A percentile compares a stretch with the other conserved stretches of the same genome.
These are phyloP conservation scores for Nomada goodeniana DNA, from an alignment of 2,888 invertebrate species.

Conservation along the genomic window DNA sequence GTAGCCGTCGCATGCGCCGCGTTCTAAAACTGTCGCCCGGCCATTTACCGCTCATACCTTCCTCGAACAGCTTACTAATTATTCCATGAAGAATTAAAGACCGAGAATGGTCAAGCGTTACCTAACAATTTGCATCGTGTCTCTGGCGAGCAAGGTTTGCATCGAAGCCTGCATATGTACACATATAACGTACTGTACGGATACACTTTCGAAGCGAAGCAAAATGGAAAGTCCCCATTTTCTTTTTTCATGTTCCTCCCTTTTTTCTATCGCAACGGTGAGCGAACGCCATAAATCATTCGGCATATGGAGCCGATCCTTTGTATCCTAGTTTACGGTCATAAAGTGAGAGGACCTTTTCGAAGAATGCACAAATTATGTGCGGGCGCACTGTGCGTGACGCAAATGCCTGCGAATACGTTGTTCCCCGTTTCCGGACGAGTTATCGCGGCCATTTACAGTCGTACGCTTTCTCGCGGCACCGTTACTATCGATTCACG, in stretches of 20 bases:
- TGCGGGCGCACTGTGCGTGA: constrained; percentile 45
- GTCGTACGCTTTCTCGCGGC: constrained; percentile 43
- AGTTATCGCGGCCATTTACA: constrained; percentile 40
- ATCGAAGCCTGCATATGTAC: background rate
- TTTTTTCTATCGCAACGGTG: background rate
- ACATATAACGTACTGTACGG: background rate
- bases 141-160: constrained; percentile 2
- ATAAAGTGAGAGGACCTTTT: constrained; percentile 26
- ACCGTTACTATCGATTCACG: constrained; percentile 39
- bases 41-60: background rate
- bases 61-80: background rate
- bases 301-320: constrained; percentile 35
- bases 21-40: background rate
- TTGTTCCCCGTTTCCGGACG: constrained; percentile 50
- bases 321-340: constrained; percentile 33
- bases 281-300: constrained; percentile 26
- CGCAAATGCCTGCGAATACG: constrained; percentile 41
- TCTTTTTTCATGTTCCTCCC: background rate
- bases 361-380: constrained; percentile 50
- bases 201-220: background rate
- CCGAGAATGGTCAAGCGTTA: background rate
- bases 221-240: constrained; percentile 2
- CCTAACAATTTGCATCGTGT: constrained; percentile 2
- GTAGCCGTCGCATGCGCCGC: background rate
- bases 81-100: background rate